phyloP scores from a whole-genome alignment of 92 coral and sea anemone genomes.

The Porites lobata region DNA sequence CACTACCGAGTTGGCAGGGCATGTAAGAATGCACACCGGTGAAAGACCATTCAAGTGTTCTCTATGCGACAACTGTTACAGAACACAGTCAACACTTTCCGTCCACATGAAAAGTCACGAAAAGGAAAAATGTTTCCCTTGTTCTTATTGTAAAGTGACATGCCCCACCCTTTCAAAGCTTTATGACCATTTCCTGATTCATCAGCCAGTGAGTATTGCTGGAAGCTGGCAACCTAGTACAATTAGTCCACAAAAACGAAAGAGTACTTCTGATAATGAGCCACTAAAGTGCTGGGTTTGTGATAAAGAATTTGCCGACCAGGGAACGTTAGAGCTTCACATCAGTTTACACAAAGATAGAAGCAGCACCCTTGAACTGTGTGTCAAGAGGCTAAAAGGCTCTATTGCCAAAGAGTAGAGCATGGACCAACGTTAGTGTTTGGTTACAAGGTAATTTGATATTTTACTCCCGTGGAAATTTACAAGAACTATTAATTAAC shows the following conservation, averaged over 20 bases:
- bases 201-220: background rate
- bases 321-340: slow-evolving; percentile 25
- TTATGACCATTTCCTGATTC: slow-evolving; percentile 34
- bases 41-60: slow-evolving; percentile 47
- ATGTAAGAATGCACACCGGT: slow-evolving; percentile 56
- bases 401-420: slow-evolving; percentile 27
- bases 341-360: slow-evolving; percentile 53
- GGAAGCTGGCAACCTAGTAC: background rate
- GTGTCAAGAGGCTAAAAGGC: slow-evolving; percentile 45
- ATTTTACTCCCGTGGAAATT: too few relatives aligned
- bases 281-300: slow-evolving; percentile 50
- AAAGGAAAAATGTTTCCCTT: slow-evolving; percentile 13
- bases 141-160: slow-evolving; percentile 36
- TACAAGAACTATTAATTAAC: too few relatives aligned
- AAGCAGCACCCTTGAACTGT: slow-evolving; percentile 44
- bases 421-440: background rate
- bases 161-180: slow-evolving; percentile 47
- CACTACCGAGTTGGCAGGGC: slow-evolving; percentile 48
- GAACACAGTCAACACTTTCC: slow-evolving; percentile 44
- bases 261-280: background rate
- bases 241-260: slow-evolving; percentile 8
- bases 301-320: slow-evolving; percentile 15
- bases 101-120: slow-evolving; percentile 49
- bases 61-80: slow-evolving; percentile 43
- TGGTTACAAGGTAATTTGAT: background rate